Percentiles rank a stretch among this genome's conserved stretches.
Conservation (phyloP, 2,888 invertebrate species). For the Tanypteryx hageni region DNA sequence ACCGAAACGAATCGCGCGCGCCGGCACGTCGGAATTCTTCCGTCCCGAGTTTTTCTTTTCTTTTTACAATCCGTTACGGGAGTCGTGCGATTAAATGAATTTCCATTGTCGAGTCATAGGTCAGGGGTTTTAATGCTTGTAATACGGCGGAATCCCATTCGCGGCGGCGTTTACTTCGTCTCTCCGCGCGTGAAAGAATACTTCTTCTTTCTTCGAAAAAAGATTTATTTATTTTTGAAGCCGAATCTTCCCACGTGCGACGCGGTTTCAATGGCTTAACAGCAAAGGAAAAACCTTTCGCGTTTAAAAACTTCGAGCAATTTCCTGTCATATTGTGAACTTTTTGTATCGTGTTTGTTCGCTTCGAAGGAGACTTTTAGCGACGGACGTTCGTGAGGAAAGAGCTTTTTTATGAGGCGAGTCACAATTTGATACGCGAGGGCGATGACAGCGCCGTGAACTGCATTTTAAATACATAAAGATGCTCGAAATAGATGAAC, state of each 20-base stretch:
- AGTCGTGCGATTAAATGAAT: not conserved
- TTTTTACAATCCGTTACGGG: not conserved
- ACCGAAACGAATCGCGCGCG: not conserved
- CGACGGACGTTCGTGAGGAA: too few species aligned
- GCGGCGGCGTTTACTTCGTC: not conserved
- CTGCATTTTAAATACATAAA: too few species aligned
- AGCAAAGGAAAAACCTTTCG: not conserved
- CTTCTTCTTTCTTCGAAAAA: not conserved
- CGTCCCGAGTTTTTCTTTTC: not conserved
- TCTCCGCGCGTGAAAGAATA: not conserved
- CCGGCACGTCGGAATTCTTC: not conserved
- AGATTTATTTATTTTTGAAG: not conserved
- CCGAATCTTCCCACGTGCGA: not conserved
- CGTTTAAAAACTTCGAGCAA: not conserved
- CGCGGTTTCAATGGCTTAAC: not conserved
- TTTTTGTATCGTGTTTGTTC: too few species aligned
- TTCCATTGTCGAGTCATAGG: not conserved
- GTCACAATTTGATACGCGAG: too few species aligned
- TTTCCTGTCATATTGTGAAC: too few species aligned
- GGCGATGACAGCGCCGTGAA: too few species aligned
- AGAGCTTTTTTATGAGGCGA: too few species aligned
- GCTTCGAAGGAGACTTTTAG: too few species aligned
- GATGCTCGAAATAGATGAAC: too few species aligned
- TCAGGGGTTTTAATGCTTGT: not conserved
- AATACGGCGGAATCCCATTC: not conserved